These are phyloP conservation scores for Saturnia japonica DNA, from an alignment of 2,888 invertebrate species.

Conservation along the genomic window DNA sequence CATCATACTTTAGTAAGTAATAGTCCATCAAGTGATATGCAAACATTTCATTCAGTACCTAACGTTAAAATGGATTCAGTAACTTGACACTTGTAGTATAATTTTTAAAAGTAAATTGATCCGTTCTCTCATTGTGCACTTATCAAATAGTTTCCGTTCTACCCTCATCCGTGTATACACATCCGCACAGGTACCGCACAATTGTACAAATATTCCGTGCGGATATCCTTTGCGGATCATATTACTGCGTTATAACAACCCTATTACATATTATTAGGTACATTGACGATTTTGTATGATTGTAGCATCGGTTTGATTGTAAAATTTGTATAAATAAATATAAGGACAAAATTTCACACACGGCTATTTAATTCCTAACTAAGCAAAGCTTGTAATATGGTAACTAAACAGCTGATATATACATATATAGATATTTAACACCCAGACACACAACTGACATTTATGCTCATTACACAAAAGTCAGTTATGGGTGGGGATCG, in stretches of 20 bases:
- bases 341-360: no score
- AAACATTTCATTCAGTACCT: neutral
- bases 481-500: no score
- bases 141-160: constrained; percentile 35
- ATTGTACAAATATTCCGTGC: constrained; percentile 33
- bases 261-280: constrained; percentile 14
- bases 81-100: constrained; percentile 26
- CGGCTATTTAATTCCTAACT: no score
- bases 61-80: constrained; percentile 11
- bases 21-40: neutral
- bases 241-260: constrained; percentile 34
- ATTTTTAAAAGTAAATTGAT: constrained; percentile 35
- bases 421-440: no score
- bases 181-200: constrained; percentile 31
- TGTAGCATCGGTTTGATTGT: neutral
- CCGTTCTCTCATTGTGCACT: constrained; percentile 37
- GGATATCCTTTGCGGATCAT: constrained; percentile 42
- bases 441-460: no score
- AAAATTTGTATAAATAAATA: no score
- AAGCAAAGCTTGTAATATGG: no score
- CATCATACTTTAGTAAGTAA: no score
- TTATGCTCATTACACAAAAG: no score
- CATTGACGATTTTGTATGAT: constrained; percentile 3
- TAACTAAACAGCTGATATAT: no score
- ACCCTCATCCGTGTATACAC: constrained; percentile 35